Conservation (phyloP, 1,140 invertebrate genomes). For the Scaptodrosophila lebanonensis region DNA sequence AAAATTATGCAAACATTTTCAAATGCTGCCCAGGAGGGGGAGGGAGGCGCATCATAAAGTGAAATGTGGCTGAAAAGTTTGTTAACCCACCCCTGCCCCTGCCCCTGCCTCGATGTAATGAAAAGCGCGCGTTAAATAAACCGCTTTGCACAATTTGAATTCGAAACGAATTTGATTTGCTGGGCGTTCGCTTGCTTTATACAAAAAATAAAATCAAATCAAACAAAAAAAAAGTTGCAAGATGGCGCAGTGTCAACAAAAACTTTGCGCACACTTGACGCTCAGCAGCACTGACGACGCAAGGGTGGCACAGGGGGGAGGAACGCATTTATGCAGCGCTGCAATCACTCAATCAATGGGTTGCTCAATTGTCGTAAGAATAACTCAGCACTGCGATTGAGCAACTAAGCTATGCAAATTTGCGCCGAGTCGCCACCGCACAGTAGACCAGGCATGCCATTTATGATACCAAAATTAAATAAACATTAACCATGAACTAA, state of each 20-base stretch:
- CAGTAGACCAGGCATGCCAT: too few species aligned
- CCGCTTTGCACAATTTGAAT: slow-evolving; percentile 58
- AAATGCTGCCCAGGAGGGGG: too few species aligned
- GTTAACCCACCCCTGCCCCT: too few species aligned
- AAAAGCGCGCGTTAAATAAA: slow-evolving; percentile 32
- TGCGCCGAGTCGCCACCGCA: slow-evolving; percentile 8
- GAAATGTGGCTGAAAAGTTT: too few species aligned
- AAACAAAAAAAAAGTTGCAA: slow-evolving; percentile 48
- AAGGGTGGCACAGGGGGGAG: slow-evolving; percentile 1
- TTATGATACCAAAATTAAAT: too few species aligned
- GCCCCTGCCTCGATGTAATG: too few species aligned
- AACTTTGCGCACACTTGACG: slow-evolving; percentile 32
- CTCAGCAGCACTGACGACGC: neutral
- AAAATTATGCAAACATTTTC: too few species aligned
- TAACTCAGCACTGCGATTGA: slow-evolving; percentile 45
- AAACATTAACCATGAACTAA: too few species aligned
- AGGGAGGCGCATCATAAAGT: too few species aligned
- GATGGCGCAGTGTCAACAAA: slow-evolving; percentile 60
- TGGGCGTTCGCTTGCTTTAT: slow-evolving; percentile 9
- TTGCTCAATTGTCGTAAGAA: slow-evolving; percentile 52
- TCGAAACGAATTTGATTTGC: slow-evolving; percentile 62
- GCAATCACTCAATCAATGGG: slow-evolving; percentile 60
- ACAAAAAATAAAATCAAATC: too few species aligned
- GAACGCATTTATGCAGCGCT: slow-evolving; percentile 37
- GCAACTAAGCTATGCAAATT: slow-evolving; percentile 70